phyloP scores from a whole-genome alignment of 2,888 invertebrate species.

The Rosalia funebris region DNA sequence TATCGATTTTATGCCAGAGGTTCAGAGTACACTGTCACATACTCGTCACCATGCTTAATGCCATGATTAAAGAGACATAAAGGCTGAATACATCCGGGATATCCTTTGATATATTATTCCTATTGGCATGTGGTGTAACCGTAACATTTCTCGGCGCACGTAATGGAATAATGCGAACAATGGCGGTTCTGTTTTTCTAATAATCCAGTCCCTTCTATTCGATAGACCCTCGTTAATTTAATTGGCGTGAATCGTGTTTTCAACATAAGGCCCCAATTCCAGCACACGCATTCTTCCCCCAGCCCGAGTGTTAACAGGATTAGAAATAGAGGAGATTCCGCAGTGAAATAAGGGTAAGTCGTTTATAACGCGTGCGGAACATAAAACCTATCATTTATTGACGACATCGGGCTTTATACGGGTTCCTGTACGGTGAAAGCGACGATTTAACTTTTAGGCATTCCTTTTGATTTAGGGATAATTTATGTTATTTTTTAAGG shows the following conservation, averaged over 20 bases:
- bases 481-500: too few species aligned
- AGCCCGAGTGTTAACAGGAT: slow-evolving; percentile 16
- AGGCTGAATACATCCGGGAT: too few species aligned
- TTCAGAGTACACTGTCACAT: too few species aligned
- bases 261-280: slow-evolving; percentile 17
- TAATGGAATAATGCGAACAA: slow-evolving; percentile 12
- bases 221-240: slow-evolving; percentile 25
- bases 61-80: too few species aligned
- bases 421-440: too few species aligned
- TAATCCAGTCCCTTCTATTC: slow-evolving; percentile 22
- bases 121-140: too few species aligned
- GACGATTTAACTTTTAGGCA: too few species aligned
- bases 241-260: slow-evolving; percentile 23
- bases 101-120: too few species aligned
- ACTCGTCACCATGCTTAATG: too few species aligned
- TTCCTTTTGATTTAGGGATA: too few species aligned
- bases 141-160: too few species aligned
- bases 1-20: too few species aligned
- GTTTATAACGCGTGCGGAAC: background rate
- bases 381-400: background rate
- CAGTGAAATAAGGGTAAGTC: slow-evolving; percentile 9
- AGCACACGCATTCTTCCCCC: slow-evolving; percentile 6
- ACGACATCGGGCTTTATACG: background rate
- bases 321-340: slow-evolving; percentile 11
- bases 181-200: slow-evolving; percentile 19